phyloP scores from a whole-genome alignment of 1,140 invertebrate genomes.

The Ips nitidus region DNA sequence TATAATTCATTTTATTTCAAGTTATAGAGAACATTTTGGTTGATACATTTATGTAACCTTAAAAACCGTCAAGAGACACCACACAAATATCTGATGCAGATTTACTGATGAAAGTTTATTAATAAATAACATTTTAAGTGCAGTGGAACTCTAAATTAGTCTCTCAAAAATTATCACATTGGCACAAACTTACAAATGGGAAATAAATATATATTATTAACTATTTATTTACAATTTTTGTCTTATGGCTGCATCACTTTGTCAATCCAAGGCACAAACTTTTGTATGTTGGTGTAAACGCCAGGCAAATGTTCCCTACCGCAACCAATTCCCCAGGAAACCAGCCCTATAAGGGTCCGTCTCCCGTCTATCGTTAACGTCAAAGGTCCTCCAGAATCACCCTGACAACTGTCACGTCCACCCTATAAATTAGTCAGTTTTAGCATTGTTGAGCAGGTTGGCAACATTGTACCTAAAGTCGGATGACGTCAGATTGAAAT shows the following conservation, averaged over 20 bases:
- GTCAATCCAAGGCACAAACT: constrained; percentile 90
- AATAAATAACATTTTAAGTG: too few relatives aligned
- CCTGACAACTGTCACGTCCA: constrained; percentile 72
- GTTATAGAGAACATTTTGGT: too few relatives aligned
- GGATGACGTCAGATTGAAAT: not conserved
- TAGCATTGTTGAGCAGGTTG: not conserved
- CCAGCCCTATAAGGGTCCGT: constrained; percentile 81
- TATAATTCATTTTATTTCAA: too few relatives aligned
- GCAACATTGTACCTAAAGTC: constrained; percentile 7
- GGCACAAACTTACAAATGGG: too few relatives aligned
- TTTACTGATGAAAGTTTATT: too few relatives aligned
- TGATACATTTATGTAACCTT: too few relatives aligned
- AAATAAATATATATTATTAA: too few relatives aligned
- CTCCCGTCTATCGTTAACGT: constrained; percentile 80
- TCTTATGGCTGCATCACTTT: constrained; percentile 63
- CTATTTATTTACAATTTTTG: not conserved
- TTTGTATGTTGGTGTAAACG: constrained; percentile 89
- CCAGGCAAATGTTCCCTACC: constrained; percentile 86
- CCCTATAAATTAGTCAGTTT: constrained; percentile 53
- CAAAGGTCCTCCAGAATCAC: constrained; percentile 81
- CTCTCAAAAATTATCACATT: too few relatives aligned
- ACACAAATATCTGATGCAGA: too few relatives aligned
- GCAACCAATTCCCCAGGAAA: constrained; percentile 90
- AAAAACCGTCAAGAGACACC: too few relatives aligned
- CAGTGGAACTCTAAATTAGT: too few relatives aligned